Base-by-base conservation (phyloP, 2,797 vertebrate genomes). In the Oryzias sinensis region DNA sequence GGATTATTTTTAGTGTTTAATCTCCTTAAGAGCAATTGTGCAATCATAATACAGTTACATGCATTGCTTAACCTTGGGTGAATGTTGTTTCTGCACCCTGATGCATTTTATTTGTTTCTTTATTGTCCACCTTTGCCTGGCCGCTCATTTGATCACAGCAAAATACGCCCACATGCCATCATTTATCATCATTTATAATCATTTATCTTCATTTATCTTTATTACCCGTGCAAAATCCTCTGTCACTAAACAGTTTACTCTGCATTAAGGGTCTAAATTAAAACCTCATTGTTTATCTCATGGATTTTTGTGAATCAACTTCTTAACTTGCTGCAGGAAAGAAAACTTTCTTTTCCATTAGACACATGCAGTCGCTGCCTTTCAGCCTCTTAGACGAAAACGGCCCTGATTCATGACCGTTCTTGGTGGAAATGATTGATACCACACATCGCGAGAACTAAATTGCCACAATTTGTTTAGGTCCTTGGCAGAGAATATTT, bases 391-490 rank as follows among this genome's bases (percentile, higher is more conserved):
- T 53, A 53, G 43, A 74, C 51, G 76, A 68, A 79, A 83, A 73
- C 82, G 82, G 62, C 84, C 72, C 54, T 91, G 88, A 91, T 88
- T 76, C 73, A 90, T 66, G 73, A 78, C 68, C 24, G 27, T 77
- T 78, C 50, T 64, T 8, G 43, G 69, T 70, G 68, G 43, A 62
- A 81, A 87, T 92, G 90, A 91, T 90, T 87, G 89, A 93, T 92
- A 72, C 55, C 41, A 24, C 66, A 62, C 79, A 71, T 79, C 79
- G 80, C 70, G 81, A 75, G 68, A 63, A 72, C 83, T 89, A 90
- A 91, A 92, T 93, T 91, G 87, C 90, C 79, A 86, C 90, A 87
- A 91, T 92, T 92, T 91, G 90, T 93, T 92, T 92, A 74, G 86
- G 87, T 89, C 77, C 78, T 81, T 83, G 70, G 74, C 82, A 84